phyloP scores from a whole-genome alignment of 64 coral and sea anemone species.

The Montipora foliosa region DNA sequence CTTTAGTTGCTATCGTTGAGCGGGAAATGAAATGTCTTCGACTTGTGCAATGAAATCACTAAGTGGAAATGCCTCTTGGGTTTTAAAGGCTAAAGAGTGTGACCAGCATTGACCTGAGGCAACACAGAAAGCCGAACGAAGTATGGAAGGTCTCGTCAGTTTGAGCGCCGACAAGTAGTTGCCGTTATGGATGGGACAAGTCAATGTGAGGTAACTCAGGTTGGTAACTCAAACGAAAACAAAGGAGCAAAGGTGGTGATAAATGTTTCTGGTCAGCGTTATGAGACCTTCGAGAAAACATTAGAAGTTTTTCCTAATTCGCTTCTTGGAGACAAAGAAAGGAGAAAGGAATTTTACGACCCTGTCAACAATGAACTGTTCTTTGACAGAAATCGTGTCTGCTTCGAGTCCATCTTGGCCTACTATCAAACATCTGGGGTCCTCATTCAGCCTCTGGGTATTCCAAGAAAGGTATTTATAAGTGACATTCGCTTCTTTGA shows the following conservation, averaged over 20 bases:
- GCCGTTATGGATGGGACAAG: background rate
- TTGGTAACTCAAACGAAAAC: background rate
- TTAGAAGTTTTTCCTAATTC: conserved; percentile 87
- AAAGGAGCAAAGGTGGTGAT: conserved; percentile 78
- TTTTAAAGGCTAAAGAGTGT: background rate
- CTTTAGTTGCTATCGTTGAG: background rate
- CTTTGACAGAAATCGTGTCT: conserved; percentile 95
- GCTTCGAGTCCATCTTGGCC: conserved; percentile 95
- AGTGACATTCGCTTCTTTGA: conserved; percentile 96
- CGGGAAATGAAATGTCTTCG: background rate
- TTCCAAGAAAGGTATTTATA: conserved; percentile 94
- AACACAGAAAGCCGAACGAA: background rate
- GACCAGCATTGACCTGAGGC: background rate
- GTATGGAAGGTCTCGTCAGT: background rate
- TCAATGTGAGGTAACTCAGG: background rate
- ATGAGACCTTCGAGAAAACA: conserved; percentile 91
- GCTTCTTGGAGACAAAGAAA: conserved; percentile 78
- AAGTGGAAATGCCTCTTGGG: conserved; percentile 26
- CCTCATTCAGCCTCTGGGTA: conserved; percentile 80
- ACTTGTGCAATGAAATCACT: background rate
- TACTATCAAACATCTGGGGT: conserved; percentile 98
- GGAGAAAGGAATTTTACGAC: conserved; percentile 88
- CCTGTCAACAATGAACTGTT: conserved; percentile 85
- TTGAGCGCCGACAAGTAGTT: background rate
- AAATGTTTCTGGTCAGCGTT: conserved; percentile 91